Evolutionary conservation across 2,888 invertebrate genomes (phyloP), one percentile per base, ranked within the genome.

Genomic region (Ectropis crepuscularia): DNA sequence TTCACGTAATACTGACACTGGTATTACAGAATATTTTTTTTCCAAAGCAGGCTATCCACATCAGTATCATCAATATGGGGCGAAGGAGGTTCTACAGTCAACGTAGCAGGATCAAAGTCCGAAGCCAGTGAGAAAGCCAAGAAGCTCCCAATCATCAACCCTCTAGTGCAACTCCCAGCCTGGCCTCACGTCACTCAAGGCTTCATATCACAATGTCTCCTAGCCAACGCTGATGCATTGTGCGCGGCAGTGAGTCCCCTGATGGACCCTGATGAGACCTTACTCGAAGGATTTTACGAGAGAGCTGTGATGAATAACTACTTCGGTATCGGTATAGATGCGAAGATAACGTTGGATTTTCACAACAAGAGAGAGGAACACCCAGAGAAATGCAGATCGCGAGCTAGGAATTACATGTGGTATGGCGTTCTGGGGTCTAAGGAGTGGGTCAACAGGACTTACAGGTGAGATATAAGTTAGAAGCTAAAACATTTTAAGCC

Each of bases 291-390:
- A 0, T 97, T 96, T 86, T 96, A 96, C 77, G 99, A 99, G 88
- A 96, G 96, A 73, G 98, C 98, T 78, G 98, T 99, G 1, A 99
- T 99, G 99, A 99, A 99, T 89, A 99, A 99, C 85, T 99, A 99
- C 85, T 99, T 99, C 83, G 99, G 99, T 0, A 99, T 99, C 78
- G 99, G 99, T 0, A 97, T 99, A 68, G 99, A 99, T 90, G 99
- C 99, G 0, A 99, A 99, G 89, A 99, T 99, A 59, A 97, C 98
- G 0, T 90, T 99, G 49, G 99, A 99, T 83, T 99, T 99, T 83
- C 99, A 99, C 86, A 97, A 98, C 80, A 99, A 99, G 86, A 94
- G 99, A 39, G 99, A 99, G 82, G 98, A 98, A 78, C 98, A 99
- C 88, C 99, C 99, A 0, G 98, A 99, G 81, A 99, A 99, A 84